Evolutionary conservation across 2,888 invertebrate species (phyloP).

Genomic region (Perithous albicinctus): DNA sequence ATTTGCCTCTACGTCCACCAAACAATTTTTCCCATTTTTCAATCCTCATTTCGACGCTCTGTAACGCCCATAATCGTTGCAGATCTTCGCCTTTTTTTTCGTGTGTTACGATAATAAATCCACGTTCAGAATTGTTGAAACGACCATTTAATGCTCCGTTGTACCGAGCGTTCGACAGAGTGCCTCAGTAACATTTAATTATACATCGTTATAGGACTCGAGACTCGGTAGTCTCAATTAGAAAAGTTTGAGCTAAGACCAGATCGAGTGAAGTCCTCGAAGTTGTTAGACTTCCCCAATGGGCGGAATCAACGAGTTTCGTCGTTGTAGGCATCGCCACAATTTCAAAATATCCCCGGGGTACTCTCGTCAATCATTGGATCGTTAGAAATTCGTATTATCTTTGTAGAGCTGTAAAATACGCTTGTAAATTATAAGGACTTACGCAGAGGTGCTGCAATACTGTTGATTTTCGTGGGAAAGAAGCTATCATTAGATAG

Average conservation of each 20-base stretch:
- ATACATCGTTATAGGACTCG: conserved; percentile 14
- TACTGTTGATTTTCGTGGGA: conserved; percentile 17
- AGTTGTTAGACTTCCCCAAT: not conserved
- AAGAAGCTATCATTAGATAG: not conserved
- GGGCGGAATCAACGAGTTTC: not conserved
- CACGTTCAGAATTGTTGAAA: conserved; percentile 3
- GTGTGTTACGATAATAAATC: conserved; percentile 19
- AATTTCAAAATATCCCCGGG: not conserved
- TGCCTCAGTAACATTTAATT: conserved; percentile 44
- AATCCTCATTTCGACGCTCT: not conserved
- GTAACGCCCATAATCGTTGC: not conserved
- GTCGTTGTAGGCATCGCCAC: conserved; percentile 2
- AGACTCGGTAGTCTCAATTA: conserved; percentile 19
- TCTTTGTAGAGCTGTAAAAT: not conserved
- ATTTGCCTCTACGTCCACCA: no score
- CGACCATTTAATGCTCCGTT: conserved; percentile 18
- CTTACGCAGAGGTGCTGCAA: not conserved
- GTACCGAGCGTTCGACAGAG: not conserved
- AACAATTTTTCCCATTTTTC: no score
- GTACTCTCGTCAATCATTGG: conserved; percentile 34
- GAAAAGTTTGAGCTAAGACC: not conserved
- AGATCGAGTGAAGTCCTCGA: not conserved
- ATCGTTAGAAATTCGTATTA: conserved; percentile 34
- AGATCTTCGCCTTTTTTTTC: not conserved
- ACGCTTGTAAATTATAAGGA: not conserved